Conservation (phyloP, 2,888 invertebrate species). For the Oscheius sp. region DNA sequence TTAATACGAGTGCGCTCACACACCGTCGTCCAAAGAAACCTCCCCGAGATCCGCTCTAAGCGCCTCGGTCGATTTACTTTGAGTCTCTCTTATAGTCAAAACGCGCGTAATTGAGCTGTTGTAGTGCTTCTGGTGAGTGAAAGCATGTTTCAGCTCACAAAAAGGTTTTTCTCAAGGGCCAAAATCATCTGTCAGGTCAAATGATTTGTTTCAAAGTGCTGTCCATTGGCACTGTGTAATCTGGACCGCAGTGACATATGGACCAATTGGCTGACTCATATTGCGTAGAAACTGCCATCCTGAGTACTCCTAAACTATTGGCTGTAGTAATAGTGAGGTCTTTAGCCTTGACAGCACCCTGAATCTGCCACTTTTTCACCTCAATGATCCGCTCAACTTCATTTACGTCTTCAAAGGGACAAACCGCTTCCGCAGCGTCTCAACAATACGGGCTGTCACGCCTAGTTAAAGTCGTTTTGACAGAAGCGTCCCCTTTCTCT, state of each 20-base stretch:
- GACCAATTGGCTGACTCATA: conserved; percentile 35
- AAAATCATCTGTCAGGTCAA: conserved; percentile 22
- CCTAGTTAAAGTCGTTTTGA: conserved; percentile 20
- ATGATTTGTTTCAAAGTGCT: conserved; percentile 34
- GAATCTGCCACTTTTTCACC: not conserved
- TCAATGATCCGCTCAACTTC: not conserved
- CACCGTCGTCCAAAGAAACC: conserved; percentile 33
- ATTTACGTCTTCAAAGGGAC: conserved; percentile 32
- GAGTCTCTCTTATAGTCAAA: conserved; percentile 30
- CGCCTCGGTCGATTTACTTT: conserved; percentile 21
- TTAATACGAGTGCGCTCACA: conserved; percentile 33
- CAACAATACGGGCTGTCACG: conserved; percentile 34
- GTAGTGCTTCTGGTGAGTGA: too few relatives aligned
- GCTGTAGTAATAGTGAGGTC: conserved; percentile 21
- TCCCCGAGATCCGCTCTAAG: conserved; percentile 21
- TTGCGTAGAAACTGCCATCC: conserved; percentile 16
- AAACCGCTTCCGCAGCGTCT: conserved; percentile 32
- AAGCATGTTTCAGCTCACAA: too few relatives aligned
- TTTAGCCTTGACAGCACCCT: not conserved
- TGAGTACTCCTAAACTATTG: not conserved
- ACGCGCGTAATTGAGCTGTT: conserved; percentile 11
- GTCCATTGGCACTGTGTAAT: conserved; percentile 37
- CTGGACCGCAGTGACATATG: conserved; percentile 29
- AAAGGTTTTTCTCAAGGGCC: not conserved
- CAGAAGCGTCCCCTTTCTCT: not conserved